Percentiles rank a stretch among this genome's conserved stretches.
Evolutionary conservation across 2,797 vertebrate species (phyloP).

Genomic region (Myotis daubentonii): DNA sequence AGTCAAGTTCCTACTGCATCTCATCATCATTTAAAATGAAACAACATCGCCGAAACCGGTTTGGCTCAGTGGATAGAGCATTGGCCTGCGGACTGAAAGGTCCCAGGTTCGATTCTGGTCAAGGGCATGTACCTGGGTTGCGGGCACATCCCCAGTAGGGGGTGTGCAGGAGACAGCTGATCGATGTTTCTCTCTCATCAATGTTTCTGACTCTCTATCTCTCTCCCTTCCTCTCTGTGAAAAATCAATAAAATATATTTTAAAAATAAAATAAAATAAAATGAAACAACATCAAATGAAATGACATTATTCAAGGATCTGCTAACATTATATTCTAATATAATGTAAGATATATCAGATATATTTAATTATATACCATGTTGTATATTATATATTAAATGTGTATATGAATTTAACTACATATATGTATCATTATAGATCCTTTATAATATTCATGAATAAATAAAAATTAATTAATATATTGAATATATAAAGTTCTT

Average conservation of each 20-base stretch:
- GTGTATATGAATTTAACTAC: neutral
- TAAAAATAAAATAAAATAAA: no score
- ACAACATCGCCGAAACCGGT: no score
- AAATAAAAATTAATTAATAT: slow-evolving; percentile 5
- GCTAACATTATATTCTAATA: neutral
- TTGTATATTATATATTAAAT: neutral
- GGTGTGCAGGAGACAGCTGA: no score
- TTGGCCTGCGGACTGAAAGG: no score
- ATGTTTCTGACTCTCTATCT: no score
- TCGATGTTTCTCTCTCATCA: no score
- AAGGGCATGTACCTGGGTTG: no score
- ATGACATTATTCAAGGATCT: neutral
- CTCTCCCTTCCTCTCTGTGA: no score
- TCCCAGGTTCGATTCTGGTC: no score
- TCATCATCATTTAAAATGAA: neutral
- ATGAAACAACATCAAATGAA: neutral
- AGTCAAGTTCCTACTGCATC: neutral
- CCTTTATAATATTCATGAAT: neutral
- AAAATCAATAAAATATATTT: no score
- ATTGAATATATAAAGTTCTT: neutral
- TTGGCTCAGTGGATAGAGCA: no score
- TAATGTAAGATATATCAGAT: neutral
- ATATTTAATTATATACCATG: neutral
- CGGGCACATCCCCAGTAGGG: no score
- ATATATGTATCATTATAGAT: neutral